Percentiles rank a stretch among this genome's conserved stretches.
Evolutionary conservation across 2,113 vertebrate genomes (phyloP).

Genomic region (Calidris pugnax): DNA sequence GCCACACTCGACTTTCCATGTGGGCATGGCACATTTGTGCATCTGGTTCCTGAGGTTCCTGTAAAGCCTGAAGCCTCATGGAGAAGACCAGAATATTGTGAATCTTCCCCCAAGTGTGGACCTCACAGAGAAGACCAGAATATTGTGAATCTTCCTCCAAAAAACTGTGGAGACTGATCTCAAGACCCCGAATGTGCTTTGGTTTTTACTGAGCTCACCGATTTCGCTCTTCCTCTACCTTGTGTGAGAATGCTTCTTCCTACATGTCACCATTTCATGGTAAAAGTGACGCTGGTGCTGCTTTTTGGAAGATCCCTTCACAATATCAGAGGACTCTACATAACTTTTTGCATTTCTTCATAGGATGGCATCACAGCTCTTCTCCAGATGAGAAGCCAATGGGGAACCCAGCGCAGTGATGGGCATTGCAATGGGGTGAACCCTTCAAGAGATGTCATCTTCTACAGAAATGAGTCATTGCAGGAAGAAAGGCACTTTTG

Average conservation of each 20-base stretch:
- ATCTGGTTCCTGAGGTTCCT: not conserved
- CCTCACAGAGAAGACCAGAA: not conserved
- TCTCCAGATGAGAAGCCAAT: not conserved
- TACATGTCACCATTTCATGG: accelerated
- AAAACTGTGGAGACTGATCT: not conserved
- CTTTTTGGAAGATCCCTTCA: not conserved
- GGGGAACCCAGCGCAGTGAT: accelerated
- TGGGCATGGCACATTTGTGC: not conserved
- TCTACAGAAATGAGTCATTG: not conserved
- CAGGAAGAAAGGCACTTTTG: not conserved
- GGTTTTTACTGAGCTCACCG: not conserved
- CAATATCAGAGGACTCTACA: accelerated
- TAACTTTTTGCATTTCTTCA: not conserved
- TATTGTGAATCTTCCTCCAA: not conserved
- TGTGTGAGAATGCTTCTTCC: not conserved
- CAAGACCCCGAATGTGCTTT: not conserved
- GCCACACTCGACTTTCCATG: not conserved
- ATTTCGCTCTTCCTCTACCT: accelerated
- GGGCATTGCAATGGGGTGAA: accelerated
- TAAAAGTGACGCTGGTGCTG: accelerated
- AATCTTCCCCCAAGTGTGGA: not conserved
- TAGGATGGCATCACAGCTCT: accelerated
- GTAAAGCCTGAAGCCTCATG: not conserved
- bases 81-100: not conserved
- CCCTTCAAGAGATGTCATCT: not conserved